Conservation (phyloP, 2,113 vertebrate species). For the Numenius arquata region DNA sequence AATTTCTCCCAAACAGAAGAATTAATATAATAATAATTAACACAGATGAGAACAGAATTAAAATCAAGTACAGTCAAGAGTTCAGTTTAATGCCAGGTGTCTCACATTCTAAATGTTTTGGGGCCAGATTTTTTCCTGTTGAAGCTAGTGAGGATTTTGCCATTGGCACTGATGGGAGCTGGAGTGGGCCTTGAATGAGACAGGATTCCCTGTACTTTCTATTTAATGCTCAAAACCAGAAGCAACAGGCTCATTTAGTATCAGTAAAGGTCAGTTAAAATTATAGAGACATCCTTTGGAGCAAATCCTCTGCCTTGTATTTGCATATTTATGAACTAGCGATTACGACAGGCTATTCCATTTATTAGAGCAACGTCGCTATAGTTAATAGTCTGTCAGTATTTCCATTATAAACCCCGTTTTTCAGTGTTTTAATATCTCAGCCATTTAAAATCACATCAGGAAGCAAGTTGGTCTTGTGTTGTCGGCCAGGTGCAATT, state of each 20-base stretch:
- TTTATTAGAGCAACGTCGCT: conserved; percentile 78
- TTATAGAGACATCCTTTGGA: conserved; percentile 83
- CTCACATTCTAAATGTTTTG: conserved; percentile 62
- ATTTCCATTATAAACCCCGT: conserved; percentile 82
- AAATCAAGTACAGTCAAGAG: conserved; percentile 67
- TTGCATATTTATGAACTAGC: conserved; percentile 86
- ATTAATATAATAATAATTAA: conserved; percentile 78
- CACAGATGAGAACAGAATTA: conserved; percentile 69
- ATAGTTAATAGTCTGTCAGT: conserved; percentile 85
- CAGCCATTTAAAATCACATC: conserved; percentile 77
- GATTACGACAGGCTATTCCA: conserved; percentile 81
- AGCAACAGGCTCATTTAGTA: conserved; percentile 80
- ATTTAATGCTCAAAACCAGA: conserved; percentile 69
- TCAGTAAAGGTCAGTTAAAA: conserved; percentile 83
- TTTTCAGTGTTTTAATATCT: conserved; percentile 81
- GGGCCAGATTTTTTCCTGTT: neutral
- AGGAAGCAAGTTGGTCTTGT: conserved; percentile 70
- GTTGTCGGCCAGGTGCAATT: conserved; percentile 45
- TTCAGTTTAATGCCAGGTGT: conserved; percentile 53
- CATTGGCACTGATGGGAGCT: neutral
- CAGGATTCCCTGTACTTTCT: conserved; percentile 60
- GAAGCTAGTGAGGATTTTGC: conserved; percentile 14
- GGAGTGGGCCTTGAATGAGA: neutral
- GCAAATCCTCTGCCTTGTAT: conserved; percentile 79
- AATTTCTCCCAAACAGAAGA: conserved; percentile 62